Evolutionary conservation across 1,140 invertebrate species (phyloP).

Genomic region (Meloidogyne floridensis): DNA sequence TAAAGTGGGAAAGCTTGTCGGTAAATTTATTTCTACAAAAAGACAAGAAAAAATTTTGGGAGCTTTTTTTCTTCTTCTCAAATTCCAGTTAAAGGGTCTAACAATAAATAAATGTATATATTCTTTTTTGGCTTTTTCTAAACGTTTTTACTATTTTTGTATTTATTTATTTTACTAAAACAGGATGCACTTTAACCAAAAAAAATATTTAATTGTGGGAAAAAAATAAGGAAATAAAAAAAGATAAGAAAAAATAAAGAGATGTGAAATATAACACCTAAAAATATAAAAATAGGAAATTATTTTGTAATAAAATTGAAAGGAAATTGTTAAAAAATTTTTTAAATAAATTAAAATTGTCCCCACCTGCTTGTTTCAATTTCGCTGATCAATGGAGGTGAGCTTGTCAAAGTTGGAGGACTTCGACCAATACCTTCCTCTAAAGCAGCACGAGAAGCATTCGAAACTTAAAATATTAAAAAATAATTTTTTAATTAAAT

Average conservation of each 20-base stretch:
- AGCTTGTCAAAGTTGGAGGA: conserved; percentile 50
- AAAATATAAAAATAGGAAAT: not conserved
- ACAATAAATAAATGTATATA: too few relatives aligned
- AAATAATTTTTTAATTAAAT: too few relatives aligned
- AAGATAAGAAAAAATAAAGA: too few relatives aligned
- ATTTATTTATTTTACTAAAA: not conserved
- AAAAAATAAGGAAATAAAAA: not conserved
- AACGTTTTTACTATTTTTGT: not conserved
- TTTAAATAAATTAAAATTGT: not conserved
- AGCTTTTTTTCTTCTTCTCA: not conserved
- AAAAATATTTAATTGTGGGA: not conserved
- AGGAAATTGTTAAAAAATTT: too few relatives aligned
- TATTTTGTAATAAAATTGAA: too few relatives aligned
- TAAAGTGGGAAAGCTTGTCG: not conserved
- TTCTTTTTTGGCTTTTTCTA: not conserved
- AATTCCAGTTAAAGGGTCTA: not conserved
- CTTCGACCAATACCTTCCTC: conserved; percentile 37
- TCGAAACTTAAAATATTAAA: conserved; percentile 37
- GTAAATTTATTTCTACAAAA: conserved; percentile 8
- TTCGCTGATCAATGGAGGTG: conserved; percentile 50
- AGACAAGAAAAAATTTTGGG: not conserved
- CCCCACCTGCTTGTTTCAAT: conserved; percentile 54
- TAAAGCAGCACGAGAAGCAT: conserved; percentile 26
- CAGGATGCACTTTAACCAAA: not conserved
- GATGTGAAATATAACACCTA: conserved; percentile 13